Evolutionary conservation across 92 coral and sea anemone species (phyloP), one percentile per base, ranked within the genome.

Genomic region (Palythoa grandis): DNA sequence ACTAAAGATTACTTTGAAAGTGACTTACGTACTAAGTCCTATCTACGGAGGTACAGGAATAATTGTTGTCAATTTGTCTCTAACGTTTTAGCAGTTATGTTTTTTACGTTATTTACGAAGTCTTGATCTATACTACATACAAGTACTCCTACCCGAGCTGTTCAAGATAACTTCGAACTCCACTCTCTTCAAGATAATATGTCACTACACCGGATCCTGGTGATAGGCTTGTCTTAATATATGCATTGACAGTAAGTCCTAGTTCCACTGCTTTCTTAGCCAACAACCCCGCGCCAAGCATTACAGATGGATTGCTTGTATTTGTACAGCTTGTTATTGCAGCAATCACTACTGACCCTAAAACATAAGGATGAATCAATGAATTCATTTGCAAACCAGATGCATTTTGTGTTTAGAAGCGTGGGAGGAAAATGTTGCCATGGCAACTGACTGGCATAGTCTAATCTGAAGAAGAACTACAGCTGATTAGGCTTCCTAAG

Each of bases 131-230:
- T 12, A 56, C 61, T 12, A 56, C 15, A 56, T 56, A 56, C 9
- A 63, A n/a, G 2, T 19, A 63, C 17, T 60, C 95, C 60, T 75
- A 96, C 99, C 99, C 99, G 88, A 96, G 83, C 50, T 91, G 74
- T 79, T 96, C 98, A 53, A 96, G 92, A 76, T 89, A 92, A 53
- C 94, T 94, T 71, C 85, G 87, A n/a, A 96, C 98, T 11, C 99
- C 99, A 95, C 99, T 96, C 84, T 96, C 99, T 35, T 92, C 89
- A 15, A 96, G 86, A 82, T 96, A 96, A 87, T 96, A 96, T 0
- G 99, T 96, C 23, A 96, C 99, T 25, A 96, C 99, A 60, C 99
- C 99, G 3, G 99, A 96, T 13, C 99, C 99, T 4, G 99, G 98
- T 3, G 99, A 96, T 39, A 96, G 74, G 35, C 99, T 96, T 35